phyloP scores from a whole-genome alignment of 1,140 invertebrate genomes.

The Pseudomyrmex concolor region DNA sequence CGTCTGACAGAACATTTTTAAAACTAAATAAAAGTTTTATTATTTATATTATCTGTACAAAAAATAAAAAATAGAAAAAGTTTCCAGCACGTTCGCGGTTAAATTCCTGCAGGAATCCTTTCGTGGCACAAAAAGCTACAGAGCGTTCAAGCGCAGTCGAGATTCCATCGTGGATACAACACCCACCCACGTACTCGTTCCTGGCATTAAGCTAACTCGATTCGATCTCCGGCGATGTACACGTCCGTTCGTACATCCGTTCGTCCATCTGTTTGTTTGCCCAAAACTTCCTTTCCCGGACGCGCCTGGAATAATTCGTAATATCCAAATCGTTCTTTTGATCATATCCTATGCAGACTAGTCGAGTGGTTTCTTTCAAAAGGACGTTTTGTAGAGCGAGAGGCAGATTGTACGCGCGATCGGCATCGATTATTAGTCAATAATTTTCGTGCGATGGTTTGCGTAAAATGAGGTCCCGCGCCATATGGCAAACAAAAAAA shows the following conservation, averaged over 20 bases:
- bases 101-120: conserved; percentile 9
- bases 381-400: background rate
- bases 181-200: conserved; percentile 67
- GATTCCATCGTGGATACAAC: conserved; percentile 77
- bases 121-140: conserved; percentile 32
- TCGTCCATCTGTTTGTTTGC: conserved; percentile 24
- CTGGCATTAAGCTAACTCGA: conserved; percentile 62
- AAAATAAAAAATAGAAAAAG: no score
- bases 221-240: conserved; percentile 66
- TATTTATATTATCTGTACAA: no score
- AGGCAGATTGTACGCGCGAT: background rate
- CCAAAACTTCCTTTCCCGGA: conserved; percentile 72
- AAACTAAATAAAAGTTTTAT: no score
- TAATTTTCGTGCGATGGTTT: background rate
- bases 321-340: conserved; percentile 55
- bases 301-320: conserved; percentile 81
- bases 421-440: conserved; percentile 13
- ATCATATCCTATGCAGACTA: conserved; percentile 32
- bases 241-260: conserved; percentile 49
- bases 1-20: no score
- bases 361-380: background rate
- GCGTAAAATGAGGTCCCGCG: background rate
- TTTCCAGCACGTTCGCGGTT: background rate
- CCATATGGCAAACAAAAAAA: conserved; percentile 32
- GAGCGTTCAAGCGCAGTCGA: conserved; percentile 69